Evolutionary conservation across 1,140 invertebrate genomes (phyloP), one percentile per base, ranked within the genome.

Genomic region (Rhagoletis pomonella): DNA sequence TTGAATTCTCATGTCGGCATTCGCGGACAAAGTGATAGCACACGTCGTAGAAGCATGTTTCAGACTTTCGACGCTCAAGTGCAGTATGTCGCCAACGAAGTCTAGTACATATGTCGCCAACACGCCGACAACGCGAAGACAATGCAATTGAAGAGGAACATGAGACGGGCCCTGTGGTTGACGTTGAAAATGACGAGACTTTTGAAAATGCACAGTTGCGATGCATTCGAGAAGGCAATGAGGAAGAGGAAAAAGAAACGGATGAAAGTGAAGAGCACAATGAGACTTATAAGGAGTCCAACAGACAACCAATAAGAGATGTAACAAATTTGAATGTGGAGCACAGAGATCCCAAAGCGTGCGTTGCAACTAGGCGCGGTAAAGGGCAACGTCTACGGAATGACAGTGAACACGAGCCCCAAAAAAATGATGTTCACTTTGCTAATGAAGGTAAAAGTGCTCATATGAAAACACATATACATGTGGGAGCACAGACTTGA

Each of bases 131-230:
- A 9, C 14, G 55, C 5, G 73, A 19, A 7, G 17, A 55, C 12
- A n/a, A 81, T 55, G 73, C 73, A 4, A 81, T 81, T 6, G 10
- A 6, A 5, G 73, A 81, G 17, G 39, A 81, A 81, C 42, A 39
- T 17, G 69, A 77, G 39, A 17, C 12, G 60, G 60, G 17, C 4
- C 6, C 39, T 44, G 67, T 44, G 9, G 39, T 14, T 14, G 67
- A 81, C 19, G 73, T 81, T n/a, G 73, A 81, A 81, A 55, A 29
- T 9, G 73, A 81, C n/a, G 47, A 29, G 44, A 81, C 17, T 19
- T 6, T 4, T 5, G 73, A 81, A 81, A 81, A 81, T 55, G 73
- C 4, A 55, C 47, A 50, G 14, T 81, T 81, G n/a, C 44, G 42
- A 55, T 81, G 73, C 17, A 81, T 81, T 29, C 19, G 10, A 7